Percentiles rank a stretch among this genome's conserved stretches.
Evolutionary conservation across 2,888 invertebrate species (phyloP).

Genomic region (Andrena trimmerana): DNA sequence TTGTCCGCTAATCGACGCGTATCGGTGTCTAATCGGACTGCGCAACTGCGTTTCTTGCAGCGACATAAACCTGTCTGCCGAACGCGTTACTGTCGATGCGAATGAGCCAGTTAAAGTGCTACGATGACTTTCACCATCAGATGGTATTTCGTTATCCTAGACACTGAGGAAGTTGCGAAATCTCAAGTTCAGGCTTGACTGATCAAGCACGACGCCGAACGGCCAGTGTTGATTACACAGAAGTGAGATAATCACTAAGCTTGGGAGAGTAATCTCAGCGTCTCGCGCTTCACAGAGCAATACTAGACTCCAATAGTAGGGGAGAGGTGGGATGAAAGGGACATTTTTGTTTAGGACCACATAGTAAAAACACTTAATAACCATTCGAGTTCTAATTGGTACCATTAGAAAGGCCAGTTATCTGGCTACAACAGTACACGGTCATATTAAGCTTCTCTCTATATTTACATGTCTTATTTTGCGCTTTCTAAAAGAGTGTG

Average conservation of each 20-base stretch:
- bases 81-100: not conserved
- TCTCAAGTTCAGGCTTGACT: constrained; percentile 16
- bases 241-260: not conserved
- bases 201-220: constrained; percentile 30
- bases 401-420: no score
- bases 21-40: not conserved
- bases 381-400: no score
- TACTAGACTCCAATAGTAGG: not conserved
- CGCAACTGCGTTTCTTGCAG: not conserved
- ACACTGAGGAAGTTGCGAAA: constrained; percentile 11
- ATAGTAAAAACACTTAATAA: no score
- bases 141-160: not conserved
- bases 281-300: not conserved
- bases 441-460: no score
- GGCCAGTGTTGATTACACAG: not conserved
- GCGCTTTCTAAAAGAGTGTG: no score
- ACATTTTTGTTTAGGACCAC: no score
- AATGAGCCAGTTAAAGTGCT: not conserved
- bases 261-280: not conserved
- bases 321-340: no score
- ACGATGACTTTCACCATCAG: constrained; percentile 1
- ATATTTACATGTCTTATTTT: no score
- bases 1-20: constrained; percentile 1
- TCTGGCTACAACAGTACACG: no score
- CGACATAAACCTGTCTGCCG: not conserved